Evolutionary conservation across 2,797 vertebrate species (phyloP), one percentile per base, ranked within the genome.

Genomic region (Oryzias dopingdopingensis): DNA sequence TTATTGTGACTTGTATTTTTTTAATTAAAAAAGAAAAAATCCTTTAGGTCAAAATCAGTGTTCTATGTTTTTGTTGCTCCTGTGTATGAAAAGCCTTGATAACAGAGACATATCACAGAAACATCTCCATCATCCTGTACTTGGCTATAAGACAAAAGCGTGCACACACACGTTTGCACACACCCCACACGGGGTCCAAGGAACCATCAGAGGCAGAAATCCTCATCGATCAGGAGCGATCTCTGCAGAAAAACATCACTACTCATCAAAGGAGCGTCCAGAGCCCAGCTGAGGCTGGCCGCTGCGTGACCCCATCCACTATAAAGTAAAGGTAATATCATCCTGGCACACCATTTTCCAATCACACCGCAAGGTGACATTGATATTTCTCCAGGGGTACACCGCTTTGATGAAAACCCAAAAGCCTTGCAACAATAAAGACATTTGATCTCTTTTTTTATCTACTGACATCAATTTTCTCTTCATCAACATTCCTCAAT

Each of bases 191-290:
- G 65, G 50, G 51, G 46, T 13, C 74, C 72, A 65, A 62, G 59
- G 62, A 81, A 75, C 72, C 67, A 83, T 79, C 65, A 46, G 63
- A 81, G 74, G 65, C 79, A 80, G 75, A 69, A 82, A 84, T 70
- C 66, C 56, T 74, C 65, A 83, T 88, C 77, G 76, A 82, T 85
- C 76, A 74, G 73, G 43, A 23, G 53, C 7, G 75, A 50, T 61
- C 66, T 81, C 79, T 49, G 14, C 77, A 70, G 86, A 57, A 86
- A 88, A 84, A 87, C 83, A 82, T 89, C 83, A 83, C 63, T 62
- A 61, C 66, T 53, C 56, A 54, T 63, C 65, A 74, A 72, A 70
- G 56, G 71, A 76, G 84, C 86, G 85, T 87, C 88, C 77, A 75
- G 65, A 79, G 56, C 42, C 7, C 45, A 44, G 78, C 52, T 56